Percentiles rank a stretch among this genome's conserved stretches.
phyloP scores from a whole-genome alignment of 2,113 vertebrate genomes.

The Astur gentilis region DNA sequence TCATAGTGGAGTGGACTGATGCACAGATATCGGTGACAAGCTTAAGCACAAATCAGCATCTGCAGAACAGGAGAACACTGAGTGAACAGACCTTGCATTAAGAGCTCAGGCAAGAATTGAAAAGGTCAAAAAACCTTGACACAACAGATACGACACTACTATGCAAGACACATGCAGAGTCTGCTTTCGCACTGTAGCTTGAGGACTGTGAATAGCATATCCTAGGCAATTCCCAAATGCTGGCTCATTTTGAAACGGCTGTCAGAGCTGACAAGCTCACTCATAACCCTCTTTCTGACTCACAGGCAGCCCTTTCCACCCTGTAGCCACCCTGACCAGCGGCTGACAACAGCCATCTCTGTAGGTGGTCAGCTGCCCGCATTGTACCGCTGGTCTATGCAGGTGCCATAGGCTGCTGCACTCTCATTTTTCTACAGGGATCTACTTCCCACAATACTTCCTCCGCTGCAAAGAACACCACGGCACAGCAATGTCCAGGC shows the following conservation, averaged over 20 bases:
- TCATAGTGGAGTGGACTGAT: neutral
- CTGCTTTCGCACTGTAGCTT: neutral
- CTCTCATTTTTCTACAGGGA: neutral
- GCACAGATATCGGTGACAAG: neutral
- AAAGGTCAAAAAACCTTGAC: neutral
- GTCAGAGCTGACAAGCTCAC: neutral
- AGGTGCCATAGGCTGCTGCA: neutral
- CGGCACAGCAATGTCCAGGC: neutral
- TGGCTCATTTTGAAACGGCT: neutral
- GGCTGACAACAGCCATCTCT: neutral
- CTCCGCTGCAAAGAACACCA: neutral
- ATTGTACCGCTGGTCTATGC: rapidly evolving
- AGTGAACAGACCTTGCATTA: neutral
- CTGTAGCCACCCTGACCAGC: neutral
- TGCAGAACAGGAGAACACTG: neutral
- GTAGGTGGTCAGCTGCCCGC: neutral
- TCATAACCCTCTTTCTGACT: neutral
- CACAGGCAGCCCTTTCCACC: neutral
- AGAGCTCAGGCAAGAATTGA: neutral
- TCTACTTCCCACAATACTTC: neutral
- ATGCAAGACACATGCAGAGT: neutral
- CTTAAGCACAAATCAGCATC: neutral
- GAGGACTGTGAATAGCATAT: neutral
- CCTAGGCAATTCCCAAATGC: neutral
- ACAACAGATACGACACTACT: neutral